A percentile compares a stretch with the other conserved stretches of the same genome.
Conservation (phyloP, 2,797 vertebrate species). For the Florisuga fusca region DNA sequence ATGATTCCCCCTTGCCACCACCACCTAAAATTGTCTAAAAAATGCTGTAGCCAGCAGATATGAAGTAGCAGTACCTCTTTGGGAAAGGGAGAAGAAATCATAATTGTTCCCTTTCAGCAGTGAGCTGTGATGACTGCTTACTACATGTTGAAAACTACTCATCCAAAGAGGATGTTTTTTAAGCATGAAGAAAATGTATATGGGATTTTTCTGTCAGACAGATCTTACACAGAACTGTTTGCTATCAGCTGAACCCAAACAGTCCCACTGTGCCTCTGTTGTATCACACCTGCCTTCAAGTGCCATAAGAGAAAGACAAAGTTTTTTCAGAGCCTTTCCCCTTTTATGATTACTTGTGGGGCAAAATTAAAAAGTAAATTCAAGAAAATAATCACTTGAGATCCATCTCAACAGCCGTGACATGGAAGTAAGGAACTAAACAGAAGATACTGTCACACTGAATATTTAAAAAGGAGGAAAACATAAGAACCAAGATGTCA, state of each 20-base stretch:
- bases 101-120: neutral
- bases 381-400: neutral
- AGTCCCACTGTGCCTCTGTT: neutral
- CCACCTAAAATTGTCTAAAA: neutral
- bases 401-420: neutral
- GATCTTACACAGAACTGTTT: neutral
- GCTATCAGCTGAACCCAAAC: neutral
- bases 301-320: neutral
- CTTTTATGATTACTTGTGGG: neutral
- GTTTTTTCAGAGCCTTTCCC: neutral
- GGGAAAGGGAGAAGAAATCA: neutral
- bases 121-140: neutral
- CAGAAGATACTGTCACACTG: neutral
- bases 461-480: neutral
- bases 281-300: neutral
- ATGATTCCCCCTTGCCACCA: neutral
- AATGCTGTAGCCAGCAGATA: neutral
- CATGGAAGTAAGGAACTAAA: neutral
- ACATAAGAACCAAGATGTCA: neutral
- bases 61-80: neutral
- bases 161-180: neutral
- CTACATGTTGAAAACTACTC: neutral
- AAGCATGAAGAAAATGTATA: neutral
- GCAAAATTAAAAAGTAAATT: neutral
- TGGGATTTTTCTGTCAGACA: neutral